These are phyloP conservation scores for Porites evermanni DNA, from an alignment of 92 coral and sea anemone species.

Conservation along the genomic window DNA sequence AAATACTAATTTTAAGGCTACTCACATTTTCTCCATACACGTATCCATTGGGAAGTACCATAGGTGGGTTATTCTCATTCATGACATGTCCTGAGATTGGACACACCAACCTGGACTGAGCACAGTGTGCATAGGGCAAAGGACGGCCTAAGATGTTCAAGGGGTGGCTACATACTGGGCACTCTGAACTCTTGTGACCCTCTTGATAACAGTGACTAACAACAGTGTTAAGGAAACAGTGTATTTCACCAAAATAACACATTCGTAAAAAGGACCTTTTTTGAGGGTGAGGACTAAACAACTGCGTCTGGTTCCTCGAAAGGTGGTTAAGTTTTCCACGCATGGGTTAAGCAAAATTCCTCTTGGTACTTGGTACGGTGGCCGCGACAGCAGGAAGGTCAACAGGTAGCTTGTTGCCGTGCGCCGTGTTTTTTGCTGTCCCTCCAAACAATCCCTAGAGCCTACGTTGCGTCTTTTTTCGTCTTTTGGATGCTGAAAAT, in stretches of 20 bases:
- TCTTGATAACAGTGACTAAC: constrained; percentile 94
- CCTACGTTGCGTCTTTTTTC: too few species aligned
- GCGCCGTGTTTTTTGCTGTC: too few species aligned
- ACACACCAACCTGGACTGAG: constrained; percentile 98
- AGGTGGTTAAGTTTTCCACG: too few species aligned
- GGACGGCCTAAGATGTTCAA: constrained; percentile 90
- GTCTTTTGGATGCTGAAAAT: too few species aligned
- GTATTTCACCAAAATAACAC: neutral
- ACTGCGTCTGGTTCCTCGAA: too few species aligned
- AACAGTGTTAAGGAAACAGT: neutral
- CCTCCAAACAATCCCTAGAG: too few species aligned
- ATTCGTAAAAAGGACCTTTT: too few species aligned
- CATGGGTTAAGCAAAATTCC: too few species aligned
- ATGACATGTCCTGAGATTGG: constrained; percentile 96
- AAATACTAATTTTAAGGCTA: neutral
- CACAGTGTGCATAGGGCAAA: constrained; percentile 97
- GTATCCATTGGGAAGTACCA: constrained; percentile 98
- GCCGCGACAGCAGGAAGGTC: too few species aligned
- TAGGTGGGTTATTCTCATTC: constrained; percentile 99
- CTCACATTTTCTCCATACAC: constrained; percentile 98
- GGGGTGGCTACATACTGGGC: constrained; percentile 98
- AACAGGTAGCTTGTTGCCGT: too few species aligned
- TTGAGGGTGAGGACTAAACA: too few species aligned
- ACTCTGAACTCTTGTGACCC: constrained; percentile 96
- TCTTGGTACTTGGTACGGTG: too few species aligned